Conservation (phyloP, 2,113 vertebrate genomes). For the Poeciliopsis turrubarensis region DNA sequence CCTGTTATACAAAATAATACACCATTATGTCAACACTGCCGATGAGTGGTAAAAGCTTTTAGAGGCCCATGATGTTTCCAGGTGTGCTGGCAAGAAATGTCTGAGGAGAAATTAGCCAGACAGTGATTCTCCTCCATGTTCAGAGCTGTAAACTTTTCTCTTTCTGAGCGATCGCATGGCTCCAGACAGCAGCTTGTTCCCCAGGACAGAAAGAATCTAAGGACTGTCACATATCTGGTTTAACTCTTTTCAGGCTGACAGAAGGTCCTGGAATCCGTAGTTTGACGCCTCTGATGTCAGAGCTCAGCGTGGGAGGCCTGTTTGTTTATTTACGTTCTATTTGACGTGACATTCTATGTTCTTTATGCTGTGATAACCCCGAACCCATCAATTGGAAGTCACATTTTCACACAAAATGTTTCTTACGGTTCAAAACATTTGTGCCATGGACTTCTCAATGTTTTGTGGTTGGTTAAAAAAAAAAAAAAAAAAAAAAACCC, state of each 20-base stretch:
- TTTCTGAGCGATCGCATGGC: not conserved
- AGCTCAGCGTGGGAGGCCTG: not conserved
- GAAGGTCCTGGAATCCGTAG: constrained; percentile 34
- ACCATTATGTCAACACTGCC: not conserved
- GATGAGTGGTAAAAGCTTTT: not conserved
- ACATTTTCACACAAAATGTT: no score
- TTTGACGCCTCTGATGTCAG: constrained; percentile 6
- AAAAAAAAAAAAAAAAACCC: no score
- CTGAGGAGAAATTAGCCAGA: not conserved
- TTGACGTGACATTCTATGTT: not conserved
- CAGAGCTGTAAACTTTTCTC: not conserved
- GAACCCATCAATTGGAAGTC: no score
- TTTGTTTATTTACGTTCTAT: not conserved
- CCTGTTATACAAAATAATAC: not conserved
- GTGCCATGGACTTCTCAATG: not conserved
- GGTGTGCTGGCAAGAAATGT: not conserved
- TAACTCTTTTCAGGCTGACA: constrained; percentile 17
- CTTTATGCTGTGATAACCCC: not conserved
- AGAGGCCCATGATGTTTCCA: not conserved
- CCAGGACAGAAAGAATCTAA: constrained; percentile 45
- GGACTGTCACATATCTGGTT: constrained; percentile 59
- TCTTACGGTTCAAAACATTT: not conserved
- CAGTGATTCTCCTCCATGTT: not conserved
- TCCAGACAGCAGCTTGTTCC: constrained; percentile 4
- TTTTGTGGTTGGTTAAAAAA: no score